Base-by-base conservation (phyloP, 2,113 vertebrate genomes). In the Malurus alboscapulatus region DNA sequence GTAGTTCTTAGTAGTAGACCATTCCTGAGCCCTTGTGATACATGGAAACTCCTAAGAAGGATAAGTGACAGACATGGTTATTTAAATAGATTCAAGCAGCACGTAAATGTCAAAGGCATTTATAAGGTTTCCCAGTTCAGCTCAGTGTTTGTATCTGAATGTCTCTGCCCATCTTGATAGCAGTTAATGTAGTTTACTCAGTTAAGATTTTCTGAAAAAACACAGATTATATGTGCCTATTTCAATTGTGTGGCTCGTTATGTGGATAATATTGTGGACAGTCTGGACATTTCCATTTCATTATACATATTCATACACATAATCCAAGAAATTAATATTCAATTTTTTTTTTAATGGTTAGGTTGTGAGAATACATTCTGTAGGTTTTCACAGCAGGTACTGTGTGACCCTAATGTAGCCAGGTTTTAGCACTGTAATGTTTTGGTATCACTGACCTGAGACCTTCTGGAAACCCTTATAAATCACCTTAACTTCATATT, bases 21-120 rank as follows among this genome's bases (percentile, higher is more conserved):
- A 36, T 68, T 84, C 78, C 80, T 97, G 95, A 97, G 94, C 94
- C 95, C 78, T 82, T 92, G 88, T 76, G 82, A 93, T 87, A 90
- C 58, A 61, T 76, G 94, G 91, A 96, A 96, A 94, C 73, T 94
- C 87, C 91, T 97, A 97, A 97, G 96, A 87, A 95, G 97, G 97
- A 96, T 97, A 96, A 97, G 57, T 92, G 94, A 95, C 93, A 94
- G 92, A 94, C 51, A 6, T 66, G 73, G 91, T 90, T 94, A 93
- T 96, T 96, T 96, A 96, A 96, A 96, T 90, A 96, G 94, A 84
- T 51, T 82, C 92, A 92, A 74, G 92, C 58, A 79, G 72, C 92
- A 94, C 8, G 59, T 96, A 95, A 96, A 96, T 92, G 96, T 90
- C 94, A 96, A 96, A 94, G 93, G 96, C 82, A 92, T 96, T 96